These are phyloP conservation scores for Calameuta filiformis DNA, from an alignment of 2,888 invertebrate genomes.

Conservation along the genomic window DNA sequence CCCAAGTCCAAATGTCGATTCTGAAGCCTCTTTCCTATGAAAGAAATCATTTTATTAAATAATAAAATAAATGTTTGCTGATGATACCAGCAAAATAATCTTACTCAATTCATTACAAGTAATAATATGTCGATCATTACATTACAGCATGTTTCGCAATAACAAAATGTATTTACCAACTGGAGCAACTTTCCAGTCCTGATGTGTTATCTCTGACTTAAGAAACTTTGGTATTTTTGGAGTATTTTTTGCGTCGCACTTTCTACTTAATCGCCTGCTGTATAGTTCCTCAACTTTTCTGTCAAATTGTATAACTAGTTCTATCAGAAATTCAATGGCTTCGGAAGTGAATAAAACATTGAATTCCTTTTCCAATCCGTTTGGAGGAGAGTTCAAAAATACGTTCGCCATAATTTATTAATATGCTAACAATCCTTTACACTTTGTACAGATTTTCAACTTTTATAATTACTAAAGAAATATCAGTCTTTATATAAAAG, in stretches of 20 bases:
- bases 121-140: background rate
- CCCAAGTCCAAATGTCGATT: constrained; percentile 74
- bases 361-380: constrained; percentile 70
- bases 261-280: constrained; percentile 63
- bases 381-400: constrained; percentile 68
- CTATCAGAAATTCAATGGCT: constrained; percentile 70
- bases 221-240: constrained; percentile 65
- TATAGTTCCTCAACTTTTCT: constrained; percentile 67
- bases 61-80: background rate
- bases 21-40: constrained; percentile 36
- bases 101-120: background rate
- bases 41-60: background rate
- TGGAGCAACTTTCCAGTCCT: constrained; percentile 72
- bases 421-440: too few species aligned
- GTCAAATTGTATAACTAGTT: constrained; percentile 69
- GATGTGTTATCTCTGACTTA: constrained; percentile 65
- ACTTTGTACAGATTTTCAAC: too few species aligned
- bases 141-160: too few species aligned
- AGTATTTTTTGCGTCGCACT: constrained; percentile 55
- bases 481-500: too few species aligned
- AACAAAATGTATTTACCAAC: constrained; percentile 63
- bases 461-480: too few species aligned
- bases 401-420: constrained; percentile 35
- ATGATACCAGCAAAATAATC: background rate
- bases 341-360: constrained; percentile 69